Base-by-base conservation (phyloP, 1,140 invertebrate species). In the Drosophila ogumai region DNA sequence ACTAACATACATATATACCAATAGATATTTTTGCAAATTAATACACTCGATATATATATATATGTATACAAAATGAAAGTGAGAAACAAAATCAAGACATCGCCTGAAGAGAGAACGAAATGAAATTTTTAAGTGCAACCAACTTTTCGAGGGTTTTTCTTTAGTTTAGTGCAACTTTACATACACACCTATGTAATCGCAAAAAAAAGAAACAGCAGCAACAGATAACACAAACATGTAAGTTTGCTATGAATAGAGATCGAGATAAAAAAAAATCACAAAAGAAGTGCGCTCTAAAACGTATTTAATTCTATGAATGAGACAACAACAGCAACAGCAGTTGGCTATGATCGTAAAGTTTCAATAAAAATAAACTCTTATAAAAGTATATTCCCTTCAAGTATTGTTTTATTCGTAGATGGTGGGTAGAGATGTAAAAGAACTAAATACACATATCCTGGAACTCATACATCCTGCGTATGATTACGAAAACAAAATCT, bases 1-100 rank as follows among this genome's bases (percentile, higher is more conserved):
- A 88, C 76, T 81, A 47, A 19, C 50, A 52, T 50, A 52, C 47
- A 49, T 54, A 81, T 81, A 88, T 80, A 87, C 87, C 85, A 77
- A 88, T 88, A 88, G 85, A 88, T 88, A 90, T 88, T 88, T 88
- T 88, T 88, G 84, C 84, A 88, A 90, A 88, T 90, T 88, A 90
- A 90, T 61, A 86, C 82, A 87, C 84, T 90, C 60, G 52, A 77
- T 77, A 88, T 77, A 86, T 79, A 64, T 64, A 69, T 63, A 60
- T 73, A 69, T 80, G 73, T 85, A 78, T 69, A 69, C 84, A 78
- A 71, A 64, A 60, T 69, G 69, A 79, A 88, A 86, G 82, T 80
- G 67, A 76, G 78, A 77, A 28, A 28, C 49, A 58, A 63, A 66
- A 66, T 60, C 71, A 60, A 52, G 60, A 72, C 59, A 77, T 72